Evolutionary conservation across 2,888 invertebrate species (phyloP).

Genomic region (Polyploca ridens): DNA sequence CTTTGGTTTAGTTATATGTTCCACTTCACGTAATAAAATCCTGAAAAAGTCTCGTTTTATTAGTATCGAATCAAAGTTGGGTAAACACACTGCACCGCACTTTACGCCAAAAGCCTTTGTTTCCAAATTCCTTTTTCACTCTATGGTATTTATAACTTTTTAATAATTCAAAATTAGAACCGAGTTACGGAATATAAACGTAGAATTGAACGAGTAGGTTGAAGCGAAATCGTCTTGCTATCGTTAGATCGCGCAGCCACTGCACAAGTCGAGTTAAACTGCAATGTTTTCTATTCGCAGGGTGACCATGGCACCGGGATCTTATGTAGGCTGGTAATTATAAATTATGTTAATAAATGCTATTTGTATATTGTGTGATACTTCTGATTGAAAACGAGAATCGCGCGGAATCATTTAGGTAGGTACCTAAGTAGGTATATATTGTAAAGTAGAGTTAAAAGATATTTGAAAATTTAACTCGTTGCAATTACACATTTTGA

Average conservation of each 20-base stretch:
- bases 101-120: neutral
- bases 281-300: constrained; percentile 58
- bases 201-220: constrained; percentile 19
- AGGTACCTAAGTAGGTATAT: neutral
- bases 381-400: neutral
- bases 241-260: constrained; percentile 31
- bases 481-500: no score
- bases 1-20: constrained; percentile 36
- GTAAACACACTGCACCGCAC: neutral
- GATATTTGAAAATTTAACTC: no score
- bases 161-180: constrained; percentile 1
- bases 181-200: neutral
- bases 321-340: constrained; percentile 9
- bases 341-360: constrained; percentile 1
- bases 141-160: neutral
- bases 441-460: no score
- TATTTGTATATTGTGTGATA: constrained; percentile 4
- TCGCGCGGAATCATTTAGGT: neutral
- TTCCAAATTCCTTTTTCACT: neutral
- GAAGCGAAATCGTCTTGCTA: constrained; percentile 35
- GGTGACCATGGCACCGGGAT: constrained; percentile 36
- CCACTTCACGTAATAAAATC: neutral
- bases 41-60: neutral
- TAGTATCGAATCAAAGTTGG: no score
- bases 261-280: constrained; percentile 35